Conservation (phyloP, 1,140 invertebrate species). For the Drosophila fuyamai region DNA sequence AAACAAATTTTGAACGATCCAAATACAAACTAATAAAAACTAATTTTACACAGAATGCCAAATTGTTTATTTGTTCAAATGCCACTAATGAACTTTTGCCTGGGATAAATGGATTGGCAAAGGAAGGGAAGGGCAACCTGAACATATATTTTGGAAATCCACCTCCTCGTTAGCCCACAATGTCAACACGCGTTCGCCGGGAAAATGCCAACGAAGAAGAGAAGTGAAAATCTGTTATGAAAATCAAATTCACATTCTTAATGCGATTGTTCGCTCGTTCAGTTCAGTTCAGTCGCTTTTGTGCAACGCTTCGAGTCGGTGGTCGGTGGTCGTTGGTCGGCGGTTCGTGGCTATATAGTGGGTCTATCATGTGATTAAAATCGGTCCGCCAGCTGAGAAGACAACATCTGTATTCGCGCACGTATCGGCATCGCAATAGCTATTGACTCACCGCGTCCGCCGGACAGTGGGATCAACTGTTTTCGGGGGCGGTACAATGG, state of each 20-base stretch:
- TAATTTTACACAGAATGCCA: conserved; percentile 66
- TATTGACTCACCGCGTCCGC: conserved; percentile 42
- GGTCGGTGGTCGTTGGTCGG: conserved; percentile 32
- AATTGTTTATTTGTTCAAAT: conserved; percentile 74
- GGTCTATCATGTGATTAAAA: conserved; percentile 52
- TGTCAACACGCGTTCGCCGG: conserved; percentile 36
- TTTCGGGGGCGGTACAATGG: conserved; percentile 40
- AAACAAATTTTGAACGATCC: conserved; percentile 39
- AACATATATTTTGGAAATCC: conserved; percentile 16
- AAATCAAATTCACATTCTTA: conserved; percentile 67
- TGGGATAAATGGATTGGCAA: conserved; percentile 26
- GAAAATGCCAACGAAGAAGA: conserved; percentile 23
- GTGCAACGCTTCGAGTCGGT: conserved; percentile 68
- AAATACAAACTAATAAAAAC: conserved; percentile 70
- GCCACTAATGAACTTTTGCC: conserved; percentile 64
- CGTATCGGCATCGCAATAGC: conserved; percentile 28
- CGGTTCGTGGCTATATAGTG: conserved; percentile 40
- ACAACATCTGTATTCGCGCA: conserved; percentile 48
- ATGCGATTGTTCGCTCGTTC: conserved; percentile 61
- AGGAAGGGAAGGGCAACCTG: conserved; percentile 27
- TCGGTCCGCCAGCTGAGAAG: conserved; percentile 41
- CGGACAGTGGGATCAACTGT: conserved; percentile 45
- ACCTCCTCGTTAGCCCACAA: conserved; percentile 19
- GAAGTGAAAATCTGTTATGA: conserved; percentile 51
- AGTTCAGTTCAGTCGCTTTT: conserved; percentile 66